Evolutionary conservation across 2,888 invertebrate species (phyloP).

Genomic region (Oxycera nigricornis): DNA sequence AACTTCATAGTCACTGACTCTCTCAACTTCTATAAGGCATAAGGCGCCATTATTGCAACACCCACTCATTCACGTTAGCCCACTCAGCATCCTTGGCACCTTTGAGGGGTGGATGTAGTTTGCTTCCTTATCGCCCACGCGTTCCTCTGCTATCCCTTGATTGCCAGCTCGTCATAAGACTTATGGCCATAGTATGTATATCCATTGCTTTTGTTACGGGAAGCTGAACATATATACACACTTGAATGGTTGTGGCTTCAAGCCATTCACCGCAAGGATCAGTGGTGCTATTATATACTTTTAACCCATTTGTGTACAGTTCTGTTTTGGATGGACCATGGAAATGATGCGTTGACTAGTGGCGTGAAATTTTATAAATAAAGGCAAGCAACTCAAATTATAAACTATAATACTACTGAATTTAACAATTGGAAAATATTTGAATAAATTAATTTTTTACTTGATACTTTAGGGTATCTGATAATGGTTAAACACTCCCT

Average conservation of each 20-base stretch:
- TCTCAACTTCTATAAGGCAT: conserved; percentile 42
- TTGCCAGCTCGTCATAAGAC: conserved; percentile 22
- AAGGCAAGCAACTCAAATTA: too few relatives aligned
- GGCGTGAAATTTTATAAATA: too few relatives aligned
- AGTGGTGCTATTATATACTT: conserved; percentile 54
- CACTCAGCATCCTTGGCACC: not conserved
- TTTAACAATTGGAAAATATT: too few relatives aligned
- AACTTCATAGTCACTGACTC: conserved; percentile 46
- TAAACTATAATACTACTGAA: too few relatives aligned
- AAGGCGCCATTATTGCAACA: conserved; percentile 21
- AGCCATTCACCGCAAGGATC: conserved; percentile 63
- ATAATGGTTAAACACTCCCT: too few relatives aligned
- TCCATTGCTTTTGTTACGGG: not conserved
- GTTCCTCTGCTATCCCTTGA: not conserved
- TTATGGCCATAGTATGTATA: not conserved
- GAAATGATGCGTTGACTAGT: too few relatives aligned
- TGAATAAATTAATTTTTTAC: too few relatives aligned
- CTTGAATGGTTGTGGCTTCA: conserved; percentile 57
- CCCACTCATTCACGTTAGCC: conserved; percentile 19
- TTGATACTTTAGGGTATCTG: too few relatives aligned
- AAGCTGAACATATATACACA: not conserved
- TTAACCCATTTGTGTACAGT: too few relatives aligned
- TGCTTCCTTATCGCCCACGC: conserved; percentile 22
- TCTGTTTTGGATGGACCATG: too few relatives aligned
- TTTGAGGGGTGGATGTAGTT: not conserved